A percentile compares a stretch with the other conserved stretches of the same genome.
Evolutionary conservation across 1,140 invertebrate genomes (phyloP).

Genomic region (Anastrepha obliqua): DNA sequence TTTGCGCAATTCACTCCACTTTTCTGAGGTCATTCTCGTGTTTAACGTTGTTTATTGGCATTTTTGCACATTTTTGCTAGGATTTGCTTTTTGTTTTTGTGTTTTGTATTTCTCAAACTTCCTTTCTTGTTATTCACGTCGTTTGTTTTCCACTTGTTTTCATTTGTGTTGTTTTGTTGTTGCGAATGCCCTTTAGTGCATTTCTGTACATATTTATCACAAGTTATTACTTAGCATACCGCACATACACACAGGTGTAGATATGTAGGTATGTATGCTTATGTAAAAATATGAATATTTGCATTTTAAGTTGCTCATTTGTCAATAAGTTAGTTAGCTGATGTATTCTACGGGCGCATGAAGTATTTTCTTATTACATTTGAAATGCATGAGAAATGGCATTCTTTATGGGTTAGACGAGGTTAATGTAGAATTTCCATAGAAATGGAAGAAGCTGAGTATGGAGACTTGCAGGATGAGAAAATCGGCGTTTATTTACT

Average conservation of each 20-base stretch:
- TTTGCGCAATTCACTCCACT: conserved; percentile 53
- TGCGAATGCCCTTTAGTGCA: background rate
- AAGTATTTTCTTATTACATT: conserved; percentile 45
- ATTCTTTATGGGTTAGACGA: conserved; percentile 8
- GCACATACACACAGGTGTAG: background rate
- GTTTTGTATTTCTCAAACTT: background rate
- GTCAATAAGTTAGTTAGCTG: conserved; percentile 8
- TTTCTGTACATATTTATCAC: conserved; percentile 11
- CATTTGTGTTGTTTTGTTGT: background rate
- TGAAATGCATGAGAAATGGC: conserved; percentile 40
- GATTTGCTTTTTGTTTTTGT: background rate
- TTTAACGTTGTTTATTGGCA: conserved; percentile 50
- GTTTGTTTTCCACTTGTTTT: background rate
- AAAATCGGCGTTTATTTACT: too few relatives aligned
- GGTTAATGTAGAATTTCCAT: conserved; percentile 18
- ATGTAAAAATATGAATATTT: background rate
- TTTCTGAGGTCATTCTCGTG: conserved; percentile 56
- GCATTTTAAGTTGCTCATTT: background rate
- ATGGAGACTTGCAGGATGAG: background rate
- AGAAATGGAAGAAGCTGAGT: background rate
- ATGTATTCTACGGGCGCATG: conserved; percentile 18
- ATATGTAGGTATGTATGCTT: background rate
- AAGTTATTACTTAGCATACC: conserved; percentile 24
- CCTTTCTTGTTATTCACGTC: background rate
- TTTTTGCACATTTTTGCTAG: conserved; percentile 40